These are phyloP conservation scores for Peromyscus nudipes DNA, from an alignment of 2,797 vertebrate genomes.

Conservation along the genomic window DNA sequence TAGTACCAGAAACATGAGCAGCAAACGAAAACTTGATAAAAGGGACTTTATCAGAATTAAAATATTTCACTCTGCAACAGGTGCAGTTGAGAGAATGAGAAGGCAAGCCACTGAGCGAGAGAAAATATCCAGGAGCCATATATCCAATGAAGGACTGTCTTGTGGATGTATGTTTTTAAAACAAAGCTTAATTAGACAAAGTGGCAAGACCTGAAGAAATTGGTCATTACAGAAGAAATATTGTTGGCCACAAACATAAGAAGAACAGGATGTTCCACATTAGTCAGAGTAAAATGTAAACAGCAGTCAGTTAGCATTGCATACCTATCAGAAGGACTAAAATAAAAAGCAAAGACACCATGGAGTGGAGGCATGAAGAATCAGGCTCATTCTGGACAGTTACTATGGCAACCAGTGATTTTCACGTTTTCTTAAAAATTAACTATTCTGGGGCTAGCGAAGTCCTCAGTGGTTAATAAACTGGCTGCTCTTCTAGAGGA, in stretches of 20 bases:
- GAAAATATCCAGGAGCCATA: not conserved
- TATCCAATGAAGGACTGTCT: not conserved
- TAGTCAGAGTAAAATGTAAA: not conserved
- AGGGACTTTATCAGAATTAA: not conserved
- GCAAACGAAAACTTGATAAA: not conserved
- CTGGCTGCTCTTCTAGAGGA: not conserved
- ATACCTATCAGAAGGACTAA: not conserved
- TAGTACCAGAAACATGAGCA: not conserved
- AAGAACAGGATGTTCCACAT: not conserved
- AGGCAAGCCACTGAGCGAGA: not conserved
- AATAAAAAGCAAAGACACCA: not conserved
- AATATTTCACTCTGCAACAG: not conserved
- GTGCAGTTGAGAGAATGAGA: not conserved
- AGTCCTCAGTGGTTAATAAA: not conserved
- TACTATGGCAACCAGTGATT: not conserved
- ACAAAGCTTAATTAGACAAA: not conserved
- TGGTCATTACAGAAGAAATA: not conserved
- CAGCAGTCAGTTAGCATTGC: not conserved
- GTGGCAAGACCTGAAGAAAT: not conserved
- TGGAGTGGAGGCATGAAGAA: not conserved
- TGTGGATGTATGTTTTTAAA: not conserved
- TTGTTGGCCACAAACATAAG: not conserved
- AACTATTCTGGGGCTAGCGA: not conserved
- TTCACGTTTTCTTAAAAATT: constrained; percentile 15
- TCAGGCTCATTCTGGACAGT: not conserved